Conservation (phyloP, 2,113 vertebrate genomes). For the Scopus umbretta region DNA sequence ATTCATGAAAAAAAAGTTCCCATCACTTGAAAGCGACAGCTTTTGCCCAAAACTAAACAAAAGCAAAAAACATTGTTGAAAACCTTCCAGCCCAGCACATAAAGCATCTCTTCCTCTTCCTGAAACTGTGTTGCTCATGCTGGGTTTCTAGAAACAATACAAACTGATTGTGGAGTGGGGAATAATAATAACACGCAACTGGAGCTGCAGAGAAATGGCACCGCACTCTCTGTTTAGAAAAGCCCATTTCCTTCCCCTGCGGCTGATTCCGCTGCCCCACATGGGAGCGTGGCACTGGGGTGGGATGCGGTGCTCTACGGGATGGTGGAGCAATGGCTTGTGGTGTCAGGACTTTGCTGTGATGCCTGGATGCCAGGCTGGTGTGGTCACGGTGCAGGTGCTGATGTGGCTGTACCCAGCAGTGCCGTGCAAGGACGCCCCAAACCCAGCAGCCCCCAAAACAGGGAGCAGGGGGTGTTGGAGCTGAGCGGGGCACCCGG, state of each 20-base stretch:
- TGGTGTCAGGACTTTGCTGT: background rate
- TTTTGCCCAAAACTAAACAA: background rate
- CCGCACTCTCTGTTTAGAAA: fast-evolving
- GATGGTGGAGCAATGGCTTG: fast-evolving
- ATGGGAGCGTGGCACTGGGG: fast-evolving
- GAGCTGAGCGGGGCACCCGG: fast-evolving
- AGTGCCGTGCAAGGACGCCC: background rate
- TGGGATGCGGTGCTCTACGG: background rate
- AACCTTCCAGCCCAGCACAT: background rate
- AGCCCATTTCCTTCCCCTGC: background rate
- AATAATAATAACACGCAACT: background rate
- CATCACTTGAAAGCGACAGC: background rate
- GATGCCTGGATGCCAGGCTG: background rate
- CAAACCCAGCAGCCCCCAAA: background rate
- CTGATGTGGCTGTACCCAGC: fast-evolving
- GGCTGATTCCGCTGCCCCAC: fast-evolving
- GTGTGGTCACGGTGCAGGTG: fast-evolving
- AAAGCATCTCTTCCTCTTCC: background rate
- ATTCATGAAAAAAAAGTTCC: background rate
- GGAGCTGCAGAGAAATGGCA: background rate
- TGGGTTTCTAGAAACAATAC: background rate
- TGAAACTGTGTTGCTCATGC: background rate
- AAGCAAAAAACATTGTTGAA: background rate
- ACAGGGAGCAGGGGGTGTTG: fast-evolving
- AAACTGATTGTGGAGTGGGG: background rate